Conservation (phyloP, 2,797 vertebrate genomes). For the Pseudocheirus occidentalis region DNA sequence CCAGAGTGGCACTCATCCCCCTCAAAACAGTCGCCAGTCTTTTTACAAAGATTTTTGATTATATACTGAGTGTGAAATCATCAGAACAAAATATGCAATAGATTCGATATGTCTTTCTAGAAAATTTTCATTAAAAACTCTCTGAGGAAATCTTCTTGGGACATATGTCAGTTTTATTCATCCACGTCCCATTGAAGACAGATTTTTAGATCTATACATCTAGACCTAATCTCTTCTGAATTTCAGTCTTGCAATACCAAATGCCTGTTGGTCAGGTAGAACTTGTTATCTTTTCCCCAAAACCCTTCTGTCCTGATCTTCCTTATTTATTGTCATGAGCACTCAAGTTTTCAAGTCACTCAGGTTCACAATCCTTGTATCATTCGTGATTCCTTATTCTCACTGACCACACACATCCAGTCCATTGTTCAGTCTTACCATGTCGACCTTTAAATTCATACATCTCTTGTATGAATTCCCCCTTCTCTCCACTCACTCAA, state of each 20-base stretch:
- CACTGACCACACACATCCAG: background rate
- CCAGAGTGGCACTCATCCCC: background rate
- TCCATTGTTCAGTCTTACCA: background rate
- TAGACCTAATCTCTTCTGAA: background rate
- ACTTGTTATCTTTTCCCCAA: too few species aligned
- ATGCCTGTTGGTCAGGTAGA: too few species aligned
- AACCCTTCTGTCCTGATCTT: background rate
- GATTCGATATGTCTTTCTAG: background rate
- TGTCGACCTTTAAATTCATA: too few species aligned
- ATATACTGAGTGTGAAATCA: background rate
- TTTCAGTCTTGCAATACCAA: background rate
- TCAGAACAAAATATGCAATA: background rate
- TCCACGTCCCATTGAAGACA: too few species aligned
- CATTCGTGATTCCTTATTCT: background rate
- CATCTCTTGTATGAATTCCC: too few species aligned
- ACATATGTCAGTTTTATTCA: too few species aligned
- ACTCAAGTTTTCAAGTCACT: background rate
- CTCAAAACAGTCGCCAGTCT: constrained; percentile 19
- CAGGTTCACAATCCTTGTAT: background rate
- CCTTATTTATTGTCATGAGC: background rate
- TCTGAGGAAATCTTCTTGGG: too few species aligned
- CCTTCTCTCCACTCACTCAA: background rate
- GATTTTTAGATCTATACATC: background rate
- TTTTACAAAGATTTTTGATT: background rate
- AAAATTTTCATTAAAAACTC: background rate